Base-by-base conservation (phyloP, 2,888 invertebrate species). In the Archips xylosteana region DNA sequence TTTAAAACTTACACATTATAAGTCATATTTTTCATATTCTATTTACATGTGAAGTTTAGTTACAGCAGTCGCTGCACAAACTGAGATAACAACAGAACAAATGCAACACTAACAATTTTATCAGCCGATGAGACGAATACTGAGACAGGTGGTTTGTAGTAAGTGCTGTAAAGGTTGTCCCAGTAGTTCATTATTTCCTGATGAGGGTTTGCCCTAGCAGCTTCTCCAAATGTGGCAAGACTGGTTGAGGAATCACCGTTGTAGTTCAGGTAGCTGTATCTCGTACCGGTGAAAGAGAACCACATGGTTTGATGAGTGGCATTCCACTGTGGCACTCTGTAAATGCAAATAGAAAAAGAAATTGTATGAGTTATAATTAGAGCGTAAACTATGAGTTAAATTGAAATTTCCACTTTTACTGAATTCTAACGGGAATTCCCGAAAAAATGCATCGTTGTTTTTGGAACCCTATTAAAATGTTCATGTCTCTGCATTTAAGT, bases 171-270 rank as follows among this genome's bases (percentile, higher is more conserved):
- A 10, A 89, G 75, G 39, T 76, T 77, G 57, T 80, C 78, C 90
- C 90, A 90, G 77, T 88, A 84, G 0, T 75, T 74, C 80, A 87
- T 88, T 0, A 85, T 79, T 23, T 81, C 76, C 0, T 79, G 69
- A 47, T 90, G 88, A 0, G 91, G 91, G 76, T 86, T 82, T 6
- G 79, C 76, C 59, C 81, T 82, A 2, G 76, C 13, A 10, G 79
- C 76, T 68, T 87, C 85, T 0, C 32, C 57, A 0, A 68, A 15
- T n/a, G 63, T 49, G 32, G 42, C 47, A 13, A 13, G 12, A 13
- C 49, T 8, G 0, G 39, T 51, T 5, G 10, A 3, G 4, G 73
- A 68, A 3, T 69, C 81, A 10, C 90, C 87, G 3, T 80, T 78
- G 51, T 82, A 85, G 67, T 81, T 78, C 4, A 87, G 76, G 76